Conservation (phyloP, 2,888 invertebrate genomes). For the Ectemnius cavifrons region DNA sequence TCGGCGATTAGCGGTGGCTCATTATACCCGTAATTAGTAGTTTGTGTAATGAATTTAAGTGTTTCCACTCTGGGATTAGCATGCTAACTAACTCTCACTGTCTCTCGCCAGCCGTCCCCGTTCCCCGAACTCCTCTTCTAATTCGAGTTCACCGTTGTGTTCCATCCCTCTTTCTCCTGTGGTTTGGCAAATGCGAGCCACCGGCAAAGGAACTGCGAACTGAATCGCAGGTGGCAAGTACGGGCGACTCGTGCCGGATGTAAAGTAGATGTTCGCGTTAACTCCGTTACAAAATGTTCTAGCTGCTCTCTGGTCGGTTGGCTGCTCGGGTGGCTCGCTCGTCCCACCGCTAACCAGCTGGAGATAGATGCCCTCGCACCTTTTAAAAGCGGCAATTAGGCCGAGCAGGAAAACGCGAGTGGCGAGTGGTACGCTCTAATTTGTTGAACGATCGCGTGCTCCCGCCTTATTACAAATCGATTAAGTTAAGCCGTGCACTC, state of each 20-base stretch:
- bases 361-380: too few species aligned
- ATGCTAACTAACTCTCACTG: constrained; percentile 66
- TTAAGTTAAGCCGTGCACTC: constrained; percentile 23
- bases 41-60: constrained; percentile 73
- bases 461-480: constrained; percentile 32
- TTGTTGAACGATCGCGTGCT: constrained; percentile 21
- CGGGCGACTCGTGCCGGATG: constrained; percentile 45
- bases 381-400: not conserved
- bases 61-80: constrained; percentile 70
- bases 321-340: not conserved
- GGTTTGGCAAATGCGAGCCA: not conserved
- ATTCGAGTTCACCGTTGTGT: constrained; percentile 48
- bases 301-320: not conserved
- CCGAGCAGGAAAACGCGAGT: not conserved
- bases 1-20: constrained; percentile 70
- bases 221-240: constrained; percentile 59
- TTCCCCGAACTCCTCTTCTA: constrained; percentile 53
- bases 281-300: constrained; percentile 23
- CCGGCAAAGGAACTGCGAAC: constrained; percentile 22
- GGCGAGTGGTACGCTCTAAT: constrained; percentile 12
- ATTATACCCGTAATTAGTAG: constrained; percentile 72
- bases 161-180: constrained; percentile 33
- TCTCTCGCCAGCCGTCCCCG: constrained; percentile 19
- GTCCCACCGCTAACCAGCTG: not conserved
- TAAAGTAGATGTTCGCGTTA: constrained; percentile 52